Base-by-base conservation (phyloP, 2,113 vertebrate species). In the Diglossa brunneiventris region DNA sequence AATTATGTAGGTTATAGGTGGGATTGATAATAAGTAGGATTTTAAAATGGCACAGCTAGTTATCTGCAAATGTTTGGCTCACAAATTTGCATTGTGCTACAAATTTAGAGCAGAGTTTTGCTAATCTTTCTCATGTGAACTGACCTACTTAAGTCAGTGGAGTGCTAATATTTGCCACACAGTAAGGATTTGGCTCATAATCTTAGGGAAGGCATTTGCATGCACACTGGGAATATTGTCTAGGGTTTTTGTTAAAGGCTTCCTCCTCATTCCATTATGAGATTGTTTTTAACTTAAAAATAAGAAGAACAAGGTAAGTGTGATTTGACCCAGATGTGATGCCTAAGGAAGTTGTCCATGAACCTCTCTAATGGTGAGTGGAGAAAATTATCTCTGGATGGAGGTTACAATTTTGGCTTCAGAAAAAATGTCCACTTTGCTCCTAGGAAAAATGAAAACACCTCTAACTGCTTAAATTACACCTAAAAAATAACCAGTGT, bases 141-240 rank as follows among this genome's bases (percentile, higher is more conserved):
- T 92, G 95, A 92, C 91, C 81, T 92, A 95, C 89, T 95, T 95
- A 92, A 95, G 87, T 92, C 91, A 66, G 50, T 80, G 55, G 78
- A 87, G 78, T 89, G 85, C 81, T 95, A 49, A 89, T 89, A 89
- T 83, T 95, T 95, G 74, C 91, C 73, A 85, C 66, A 91, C 26
- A 91, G 67, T 68, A 83, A 87, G 84, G 89, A 96, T 96, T 83
- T 94, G 91, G 74, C 81, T 94, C 18, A 31, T 89, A 96, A 94
- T 95, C 80, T 81, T 68, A 44, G 33, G 66, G 17, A 91, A 91
- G 3, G 73, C 27, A 92, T 95, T 94, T 93, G 83, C 86, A 81
- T 94, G 59, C 72, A 93, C 79, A 61, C 23, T 59, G 91, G 92
- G 83, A 92, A 90, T 94, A 66, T 58, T 89, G 83, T 63, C 42